These are phyloP conservation scores for Litoditis marina DNA, from an alignment of 2,888 invertebrate genomes.

Conservation along the genomic window DNA sequence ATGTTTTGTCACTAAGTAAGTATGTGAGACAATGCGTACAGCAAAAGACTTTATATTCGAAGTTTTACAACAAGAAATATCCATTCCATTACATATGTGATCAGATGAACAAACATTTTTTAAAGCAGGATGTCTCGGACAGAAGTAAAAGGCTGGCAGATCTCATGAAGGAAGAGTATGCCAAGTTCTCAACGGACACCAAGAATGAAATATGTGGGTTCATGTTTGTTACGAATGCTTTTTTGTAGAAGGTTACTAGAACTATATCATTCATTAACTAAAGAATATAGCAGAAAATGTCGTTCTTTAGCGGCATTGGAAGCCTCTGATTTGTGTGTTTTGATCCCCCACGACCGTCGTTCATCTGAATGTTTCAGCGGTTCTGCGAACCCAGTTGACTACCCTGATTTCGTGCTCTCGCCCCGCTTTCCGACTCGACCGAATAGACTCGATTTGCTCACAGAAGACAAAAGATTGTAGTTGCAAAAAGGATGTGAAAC, in stretches of 20 bases:
- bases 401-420: conserved; percentile 32
- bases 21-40: no score
- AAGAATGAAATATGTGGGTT: conserved; percentile 39
- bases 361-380: conserved; percentile 18
- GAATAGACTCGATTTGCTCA: conserved; percentile 10
- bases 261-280: no score
- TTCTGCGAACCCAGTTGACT: conserved; percentile 28
- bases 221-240: background rate
- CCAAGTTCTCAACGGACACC: conserved; percentile 33
- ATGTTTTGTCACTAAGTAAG: no score
- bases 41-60: no score
- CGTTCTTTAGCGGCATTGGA: no score
- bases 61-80: no score
- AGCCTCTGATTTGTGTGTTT: no score
- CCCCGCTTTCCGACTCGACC: conserved; percentile 25
- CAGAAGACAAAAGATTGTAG: conserved; percentile 2
- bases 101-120: no score
- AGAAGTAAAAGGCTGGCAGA: conserved; percentile 26
- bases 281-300: background rate
- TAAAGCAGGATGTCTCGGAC: conserved; percentile 20
- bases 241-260: no score
- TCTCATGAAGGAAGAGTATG: conserved; percentile 21
- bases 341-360: no score
- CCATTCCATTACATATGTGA: no score
- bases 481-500: conserved; percentile 4